These are phyloP conservation scores for Sebastes minor DNA, from an alignment of 2,797 vertebrate genomes.

Conservation along the genomic window DNA sequence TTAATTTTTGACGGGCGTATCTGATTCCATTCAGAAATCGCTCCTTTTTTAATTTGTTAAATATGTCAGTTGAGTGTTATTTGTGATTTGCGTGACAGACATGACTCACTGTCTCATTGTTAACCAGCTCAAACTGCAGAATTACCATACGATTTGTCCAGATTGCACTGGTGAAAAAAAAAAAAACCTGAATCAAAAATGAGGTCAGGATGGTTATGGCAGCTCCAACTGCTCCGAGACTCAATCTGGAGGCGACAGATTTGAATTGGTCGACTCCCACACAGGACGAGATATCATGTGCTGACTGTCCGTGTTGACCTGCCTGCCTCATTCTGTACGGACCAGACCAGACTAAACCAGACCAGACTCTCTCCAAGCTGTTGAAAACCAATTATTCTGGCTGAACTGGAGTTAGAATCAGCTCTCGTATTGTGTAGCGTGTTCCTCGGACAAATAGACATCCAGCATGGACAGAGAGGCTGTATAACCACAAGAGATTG, in stretches of 20 bases:
- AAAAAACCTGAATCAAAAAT: background rate
- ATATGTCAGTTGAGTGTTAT: background rate
- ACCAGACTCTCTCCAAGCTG: background rate
- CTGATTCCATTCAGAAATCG: background rate
- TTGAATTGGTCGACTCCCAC: background rate
- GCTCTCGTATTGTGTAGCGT: background rate
- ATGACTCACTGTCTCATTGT: background rate
- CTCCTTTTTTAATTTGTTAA: background rate
- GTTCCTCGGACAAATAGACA: background rate
- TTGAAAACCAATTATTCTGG: background rate
- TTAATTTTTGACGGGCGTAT: background rate
- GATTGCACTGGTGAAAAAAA: background rate
- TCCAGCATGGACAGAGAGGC: background rate
- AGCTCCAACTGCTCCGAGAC: background rate
- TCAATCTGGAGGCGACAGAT: slow-evolving; percentile 17
- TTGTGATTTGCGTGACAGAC: background rate
- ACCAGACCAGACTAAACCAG: background rate
- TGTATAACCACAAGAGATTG: background rate
- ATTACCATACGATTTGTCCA: background rate
- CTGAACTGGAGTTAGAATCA: background rate
- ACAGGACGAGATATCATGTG: background rate
- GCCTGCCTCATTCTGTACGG: background rate
- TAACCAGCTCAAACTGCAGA: background rate
- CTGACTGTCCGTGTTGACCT: background rate
- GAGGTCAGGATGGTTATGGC: background rate